Base-by-base conservation (phyloP, 2,113 vertebrate species). In the Mirza zaza region DNA sequence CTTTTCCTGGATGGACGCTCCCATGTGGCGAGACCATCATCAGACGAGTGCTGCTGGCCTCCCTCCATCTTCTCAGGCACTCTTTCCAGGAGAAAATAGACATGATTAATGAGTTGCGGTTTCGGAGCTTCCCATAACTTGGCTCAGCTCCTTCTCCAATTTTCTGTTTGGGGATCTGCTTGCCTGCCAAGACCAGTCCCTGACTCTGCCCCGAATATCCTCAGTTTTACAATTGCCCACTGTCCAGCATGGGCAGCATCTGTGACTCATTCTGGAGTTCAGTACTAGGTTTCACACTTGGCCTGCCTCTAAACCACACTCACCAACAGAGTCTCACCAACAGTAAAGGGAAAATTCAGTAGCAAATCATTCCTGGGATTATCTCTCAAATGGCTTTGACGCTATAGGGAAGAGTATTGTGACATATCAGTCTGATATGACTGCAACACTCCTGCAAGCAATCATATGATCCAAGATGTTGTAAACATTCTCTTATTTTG, bases 81-180 rank as follows among this genome's bases (percentile, higher is more conserved):
- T 36, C 55, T 65, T 87, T 73, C 14, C 21, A 50, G n/a, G 29
- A 95, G 61, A 79, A 94, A 32, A 82, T 68, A 59, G 21, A 50
- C 0, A 6, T 1, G 29, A 59, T 36, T 15, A 10, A 45, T 70
- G 52, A 50, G 6, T 55, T n/a, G 42, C n/a, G 14, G 11, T 34
- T 52, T 7, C 10, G 17, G 32, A 90, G 50, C 15, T 55, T 79
- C 21, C 9, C 3, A 21, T 12, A 20, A 20, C 11, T 70, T 65
- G 48, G 42, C 5, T 57, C 21, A 61, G n/a, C 5, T 75, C 42
- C 42, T 65, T n/a, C 57, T 39, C 57, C 20, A 9, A 10, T 83
- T 34, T 85, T 57, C 61, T 75, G 17, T 10, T 55, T 67, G 50
- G 55, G 20, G 50, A 45, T 4, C 10, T 89, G 11, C 8, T 70